Base-by-base conservation (phyloP, 2,797 vertebrate species). In the Macropodus opercularis region DNA sequence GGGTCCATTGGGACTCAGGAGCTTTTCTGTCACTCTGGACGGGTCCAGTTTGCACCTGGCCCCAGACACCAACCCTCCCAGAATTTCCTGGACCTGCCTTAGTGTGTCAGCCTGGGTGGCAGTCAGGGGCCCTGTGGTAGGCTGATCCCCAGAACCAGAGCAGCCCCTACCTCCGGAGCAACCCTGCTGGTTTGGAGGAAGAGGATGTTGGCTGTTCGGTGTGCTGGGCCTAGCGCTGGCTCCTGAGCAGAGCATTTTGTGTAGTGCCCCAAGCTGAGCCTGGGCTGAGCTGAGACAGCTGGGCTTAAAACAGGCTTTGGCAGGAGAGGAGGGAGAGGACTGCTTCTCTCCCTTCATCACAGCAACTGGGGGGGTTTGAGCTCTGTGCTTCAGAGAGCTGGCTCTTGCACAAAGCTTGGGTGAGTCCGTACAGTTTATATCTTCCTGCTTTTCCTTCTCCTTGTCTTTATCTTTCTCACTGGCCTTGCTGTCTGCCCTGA, bases 21-120 rank as follows among this genome's bases (percentile, higher is more conserved):
- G 24, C 9, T 88, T 91, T 82, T 92, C 84, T 0, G 86, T 81
- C 64, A 91, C 89, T 5, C 63, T 84, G 47, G 91, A 58, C 4
- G 92, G 87, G 67, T 90, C 92, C 69, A 88, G 69, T 11, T 92
- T 93, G 54, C 85, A 92, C 80, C 89, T 89, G 69, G 93, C 87
- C 26, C 87, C 90, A 32, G 93, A 90, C 84, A 94, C 91, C 71
- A 94, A 81, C 59, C 93, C 93, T 75, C 93, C 93, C 61, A 95
- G 84, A 46, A 93, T 90, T 81, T 94, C 93, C 78, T 94, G 93
- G 63, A 94, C 86, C 34, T 92, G 93, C 65, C 82, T 90, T 31
- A 92, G 84, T 1, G 91, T 84, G 72, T 93, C 92, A 1, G 90
- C 89, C 53, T 92, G 93, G 74, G 77, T 65, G 0, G 88, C 21